Evolutionary conservation across 92 coral and sea anemone genomes (phyloP).

Genomic region (Umimayanthus chanpuru): DNA sequence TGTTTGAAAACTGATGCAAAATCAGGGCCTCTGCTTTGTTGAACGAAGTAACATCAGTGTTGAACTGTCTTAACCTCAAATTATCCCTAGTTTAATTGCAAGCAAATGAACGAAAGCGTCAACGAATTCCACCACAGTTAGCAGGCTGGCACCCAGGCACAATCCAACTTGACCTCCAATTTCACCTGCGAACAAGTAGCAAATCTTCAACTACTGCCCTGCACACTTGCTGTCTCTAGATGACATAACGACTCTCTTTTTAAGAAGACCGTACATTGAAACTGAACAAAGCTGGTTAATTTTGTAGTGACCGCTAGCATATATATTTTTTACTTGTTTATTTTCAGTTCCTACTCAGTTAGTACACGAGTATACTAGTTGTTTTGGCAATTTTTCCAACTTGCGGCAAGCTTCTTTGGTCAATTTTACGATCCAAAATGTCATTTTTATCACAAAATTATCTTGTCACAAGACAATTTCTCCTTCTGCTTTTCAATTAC

Average conservation of each 20-base stretch:
- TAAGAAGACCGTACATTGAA: neutral
- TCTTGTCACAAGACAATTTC: too few relatives aligned
- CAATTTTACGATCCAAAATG: too few relatives aligned
- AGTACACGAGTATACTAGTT: too few relatives aligned
- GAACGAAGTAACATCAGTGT: too few relatives aligned
- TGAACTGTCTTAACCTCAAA: neutral
- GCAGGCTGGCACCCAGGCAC: neutral
- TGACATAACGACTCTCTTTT: neutral
- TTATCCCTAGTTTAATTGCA: neutral
- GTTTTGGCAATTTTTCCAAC: too few relatives aligned
- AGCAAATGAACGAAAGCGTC: neutral
- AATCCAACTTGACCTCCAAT: neutral
- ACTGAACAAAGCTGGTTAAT: too few relatives aligned
- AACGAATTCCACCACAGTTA: neutral
- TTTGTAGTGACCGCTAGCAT: neutral
- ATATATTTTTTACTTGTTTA: too few relatives aligned
- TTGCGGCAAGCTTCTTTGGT: too few relatives aligned
- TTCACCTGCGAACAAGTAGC: neutral
- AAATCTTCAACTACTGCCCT: neutral
- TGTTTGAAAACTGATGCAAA: too few relatives aligned
- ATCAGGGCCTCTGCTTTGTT: neutral
- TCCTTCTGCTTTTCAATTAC: too few relatives aligned
- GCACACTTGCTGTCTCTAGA: neutral
- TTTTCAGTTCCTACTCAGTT: neutral
- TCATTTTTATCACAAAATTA: too few relatives aligned